Evolutionary conservation across 1,140 invertebrate species (phyloP).

Genomic region (Zaprionus lachaisei): DNA sequence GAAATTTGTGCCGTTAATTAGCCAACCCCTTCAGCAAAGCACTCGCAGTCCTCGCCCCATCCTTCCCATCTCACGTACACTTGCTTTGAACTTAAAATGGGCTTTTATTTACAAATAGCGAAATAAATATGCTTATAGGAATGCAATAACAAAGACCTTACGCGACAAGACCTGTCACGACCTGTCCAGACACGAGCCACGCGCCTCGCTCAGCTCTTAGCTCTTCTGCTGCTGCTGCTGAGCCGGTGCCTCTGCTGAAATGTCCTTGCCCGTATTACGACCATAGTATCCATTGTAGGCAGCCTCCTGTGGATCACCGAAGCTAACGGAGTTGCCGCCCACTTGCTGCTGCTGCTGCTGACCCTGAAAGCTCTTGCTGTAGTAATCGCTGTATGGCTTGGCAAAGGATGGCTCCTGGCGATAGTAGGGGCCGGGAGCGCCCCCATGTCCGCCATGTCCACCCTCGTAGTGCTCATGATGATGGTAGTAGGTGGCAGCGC

Average conservation of each 20-base stretch:
- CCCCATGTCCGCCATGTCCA: conserved; percentile 59
- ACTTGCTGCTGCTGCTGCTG: conserved; percentile 68
- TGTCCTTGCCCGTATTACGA: conserved; percentile 78
- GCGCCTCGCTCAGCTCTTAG: neutral
- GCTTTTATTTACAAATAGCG: conserved; percentile 72
- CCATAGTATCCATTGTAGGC: conserved; percentile 89
- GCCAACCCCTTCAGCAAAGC: conserved; percentile 20
- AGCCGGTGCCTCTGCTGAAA: conserved; percentile 61
- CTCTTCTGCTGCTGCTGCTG: conserved; percentile 53
- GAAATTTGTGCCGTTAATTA: conserved; percentile 74
- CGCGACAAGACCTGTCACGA: conserved; percentile 36
- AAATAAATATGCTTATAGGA: conserved; percentile 81
- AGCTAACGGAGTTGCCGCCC: conserved; percentile 86
- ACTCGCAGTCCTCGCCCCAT: neutral
- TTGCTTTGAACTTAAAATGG: conserved; percentile 50
- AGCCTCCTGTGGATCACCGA: conserved; percentile 88
- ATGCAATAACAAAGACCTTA: conserved; percentile 63
- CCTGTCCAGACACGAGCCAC: conserved; percentile 39
- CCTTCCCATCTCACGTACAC: neutral
- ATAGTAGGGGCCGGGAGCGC: conserved; percentile 60
- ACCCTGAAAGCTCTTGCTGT: conserved; percentile 84
- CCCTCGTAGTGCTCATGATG: conserved; percentile 85
- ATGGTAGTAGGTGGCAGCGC: conserved; percentile 85
- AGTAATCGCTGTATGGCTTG: conserved; percentile 83
- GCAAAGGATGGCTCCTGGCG: conserved; percentile 82